Conservation (phyloP, 2,888 invertebrate species). For the Endotricha flammealis region DNA sequence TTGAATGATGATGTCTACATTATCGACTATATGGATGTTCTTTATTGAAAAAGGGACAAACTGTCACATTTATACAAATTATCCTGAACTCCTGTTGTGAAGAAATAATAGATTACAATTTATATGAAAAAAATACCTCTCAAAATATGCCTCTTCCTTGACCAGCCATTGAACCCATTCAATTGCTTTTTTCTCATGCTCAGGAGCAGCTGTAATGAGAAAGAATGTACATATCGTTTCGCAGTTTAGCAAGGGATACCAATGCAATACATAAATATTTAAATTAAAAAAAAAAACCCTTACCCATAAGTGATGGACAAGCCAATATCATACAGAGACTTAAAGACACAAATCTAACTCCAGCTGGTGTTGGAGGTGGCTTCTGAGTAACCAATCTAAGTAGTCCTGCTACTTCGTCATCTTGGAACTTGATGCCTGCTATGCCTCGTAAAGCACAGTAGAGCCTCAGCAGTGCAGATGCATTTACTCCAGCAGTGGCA, state of each 20-base stretch:
- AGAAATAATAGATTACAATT: too few relatives aligned
- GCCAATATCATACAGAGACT: slow-evolving; percentile 96
- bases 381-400: slow-evolving; percentile 92
- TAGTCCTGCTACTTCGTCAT: slow-evolving; percentile 92
- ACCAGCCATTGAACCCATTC: slow-evolving; percentile 97
- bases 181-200: slow-evolving; percentile 90
- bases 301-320: slow-evolving; percentile 90
- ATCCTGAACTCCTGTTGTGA: too few relatives aligned
- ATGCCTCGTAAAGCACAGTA: slow-evolving; percentile 96
- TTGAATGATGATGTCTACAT: too few relatives aligned
- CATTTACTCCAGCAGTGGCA: slow-evolving; percentile 85
- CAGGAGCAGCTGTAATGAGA: slow-evolving; percentile 73
- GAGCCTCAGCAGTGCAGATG: slow-evolving; percentile 91
- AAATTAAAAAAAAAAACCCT: slow-evolving; percentile 27
- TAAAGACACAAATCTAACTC: slow-evolving; percentile 94
- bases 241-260: background rate
- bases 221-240: background rate
- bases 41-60: too few relatives aligned
- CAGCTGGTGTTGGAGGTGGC: slow-evolving; percentile 93
- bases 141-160: slow-evolving; percentile 92
- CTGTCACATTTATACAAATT: too few relatives aligned
- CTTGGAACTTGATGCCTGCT: slow-evolving; percentile 94
- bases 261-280: background rate
- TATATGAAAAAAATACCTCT: slow-evolving; percentile 70
- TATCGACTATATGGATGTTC: too few relatives aligned